Base-by-base conservation (phyloP, 2,888 invertebrate species). In the Drosophila flavopinicola region DNA sequence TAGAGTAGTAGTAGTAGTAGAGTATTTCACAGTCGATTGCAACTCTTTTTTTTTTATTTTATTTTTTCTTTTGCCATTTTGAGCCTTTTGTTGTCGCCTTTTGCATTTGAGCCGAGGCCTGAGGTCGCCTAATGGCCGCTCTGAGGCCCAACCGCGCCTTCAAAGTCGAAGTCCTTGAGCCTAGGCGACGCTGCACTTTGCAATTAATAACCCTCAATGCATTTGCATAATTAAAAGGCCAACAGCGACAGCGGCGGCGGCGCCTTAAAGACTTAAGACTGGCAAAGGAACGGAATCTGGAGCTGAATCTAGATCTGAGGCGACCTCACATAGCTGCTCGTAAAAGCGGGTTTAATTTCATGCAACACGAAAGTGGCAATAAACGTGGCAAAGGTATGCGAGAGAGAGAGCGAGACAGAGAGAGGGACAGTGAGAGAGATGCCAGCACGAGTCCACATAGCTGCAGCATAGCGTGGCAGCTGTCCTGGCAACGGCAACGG, bases 141-240 rank as follows among this genome's bases (percentile, higher is more conserved):
- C 78, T 63, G 67, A 53, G 56, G 77, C 58, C 54, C 49, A 63
- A 66, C 66, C 61, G 64, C 51, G 48, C 54, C 66, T 63, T 66
- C 52, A 59, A 66, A 59, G 60, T 45, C 35, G 25, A 51, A 54
- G 51, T 52, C 56, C 60, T 74, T 64, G 58, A 51, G 2, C 15
- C 9, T 13, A 3, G 7, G 51, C 51, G 17, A 35, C 15, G 35
- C 38, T 49, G 66, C 74, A 73, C 59, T 78, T 78, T 49, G 66
- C 74, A 71, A 86, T 82, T 86, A 82, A 82, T 84, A 85, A 66
- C 60, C 75, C 67, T 75, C 78, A 65, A 66, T 74, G 76, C 59
- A 84, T 87, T 84, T 87, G 83, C 87, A 82, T 84, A 84, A 84
- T 84, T 84, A 84, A 87, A 87, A 82, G 68, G 56, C 60, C 35